Percentiles rank a stretch among this genome's conserved stretches.
Conservation (phyloP, 1,140 invertebrate genomes). For the Spodoptera frugiperda region DNA sequence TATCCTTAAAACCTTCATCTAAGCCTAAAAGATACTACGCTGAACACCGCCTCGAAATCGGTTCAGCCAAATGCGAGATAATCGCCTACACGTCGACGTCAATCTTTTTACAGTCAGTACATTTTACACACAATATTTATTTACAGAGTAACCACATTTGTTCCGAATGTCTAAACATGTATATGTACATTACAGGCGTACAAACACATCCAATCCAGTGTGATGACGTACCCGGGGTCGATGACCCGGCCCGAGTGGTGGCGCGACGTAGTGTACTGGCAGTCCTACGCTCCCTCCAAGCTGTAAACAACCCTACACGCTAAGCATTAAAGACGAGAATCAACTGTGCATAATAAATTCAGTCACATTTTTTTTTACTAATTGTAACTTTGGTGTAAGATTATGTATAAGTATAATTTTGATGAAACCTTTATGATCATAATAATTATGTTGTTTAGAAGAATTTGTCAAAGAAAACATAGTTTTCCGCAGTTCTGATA, state of each 20-base stretch:
- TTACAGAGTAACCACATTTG: too few species aligned
- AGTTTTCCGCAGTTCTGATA: too few species aligned
- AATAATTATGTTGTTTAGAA: background rate
- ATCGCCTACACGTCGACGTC: too few species aligned
- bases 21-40: too few species aligned
- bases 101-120: too few species aligned
- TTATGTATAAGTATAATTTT: too few species aligned
- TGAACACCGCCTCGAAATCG: too few species aligned
- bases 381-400: too few species aligned
- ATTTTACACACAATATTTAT: background rate
- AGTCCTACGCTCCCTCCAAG: constrained; percentile 71
- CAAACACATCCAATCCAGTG: constrained; percentile 87
- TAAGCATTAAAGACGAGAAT: constrained; percentile 8
- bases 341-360: constrained; percentile 8
- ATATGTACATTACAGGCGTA: constrained; percentile 81
- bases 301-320: constrained; percentile 58
- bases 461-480: background rate
- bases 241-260: constrained; percentile 88
- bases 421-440: background rate
- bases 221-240: constrained; percentile 86
- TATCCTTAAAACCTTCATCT: too few species aligned
- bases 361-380: background rate
- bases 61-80: too few species aligned
- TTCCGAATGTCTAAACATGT: too few species aligned
- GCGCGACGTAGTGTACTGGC: constrained; percentile 86